Evolutionary conservation across 2,888 invertebrate genomes (phyloP).

Genomic region (Falcaria lacertinaria): DNA sequence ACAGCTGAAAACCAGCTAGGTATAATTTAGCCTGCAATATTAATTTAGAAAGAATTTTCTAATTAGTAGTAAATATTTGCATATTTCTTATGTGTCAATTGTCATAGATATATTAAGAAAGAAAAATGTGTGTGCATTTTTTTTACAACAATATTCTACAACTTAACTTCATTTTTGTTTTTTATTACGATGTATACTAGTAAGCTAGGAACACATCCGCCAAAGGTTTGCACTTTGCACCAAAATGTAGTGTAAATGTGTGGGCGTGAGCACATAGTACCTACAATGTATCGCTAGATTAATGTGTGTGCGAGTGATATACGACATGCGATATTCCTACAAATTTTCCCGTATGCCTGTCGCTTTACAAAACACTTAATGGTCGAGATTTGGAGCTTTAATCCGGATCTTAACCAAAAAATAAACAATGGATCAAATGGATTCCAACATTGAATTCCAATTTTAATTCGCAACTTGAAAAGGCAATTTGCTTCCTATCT

Average conservation of each 20-base stretch:
- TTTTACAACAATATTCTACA: no score
- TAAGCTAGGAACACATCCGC: constrained; percentile 12
- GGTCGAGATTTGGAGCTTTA: constrained; percentile 3
- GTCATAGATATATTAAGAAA: no score
- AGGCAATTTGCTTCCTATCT: constrained; percentile 52
- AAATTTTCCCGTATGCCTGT: constrained; percentile 18
- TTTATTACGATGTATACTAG: background rate
- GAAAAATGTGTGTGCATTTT: no score
- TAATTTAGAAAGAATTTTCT: no score
- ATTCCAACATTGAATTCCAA: constrained; percentile 32
- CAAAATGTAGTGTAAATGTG: constrained; percentile 35
- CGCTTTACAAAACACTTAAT: constrained; percentile 17
- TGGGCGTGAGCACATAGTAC: constrained; percentile 58
- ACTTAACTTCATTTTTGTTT: no score
- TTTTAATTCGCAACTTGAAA: constrained; percentile 45
- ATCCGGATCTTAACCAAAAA: constrained; percentile 5
- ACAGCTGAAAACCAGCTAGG: no score
- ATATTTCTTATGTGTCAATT: no score
- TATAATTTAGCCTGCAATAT: no score
- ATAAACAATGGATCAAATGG: constrained; percentile 24
- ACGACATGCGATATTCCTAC: constrained; percentile 33
- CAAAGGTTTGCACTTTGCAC: constrained; percentile 21
- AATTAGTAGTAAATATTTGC: no score
- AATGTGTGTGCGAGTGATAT: constrained; percentile 62
- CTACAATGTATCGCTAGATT: constrained; percentile 72